Evolutionary conservation across 2,888 invertebrate genomes (phyloP).

Genomic region (Yponomeuta evonymella): DNA sequence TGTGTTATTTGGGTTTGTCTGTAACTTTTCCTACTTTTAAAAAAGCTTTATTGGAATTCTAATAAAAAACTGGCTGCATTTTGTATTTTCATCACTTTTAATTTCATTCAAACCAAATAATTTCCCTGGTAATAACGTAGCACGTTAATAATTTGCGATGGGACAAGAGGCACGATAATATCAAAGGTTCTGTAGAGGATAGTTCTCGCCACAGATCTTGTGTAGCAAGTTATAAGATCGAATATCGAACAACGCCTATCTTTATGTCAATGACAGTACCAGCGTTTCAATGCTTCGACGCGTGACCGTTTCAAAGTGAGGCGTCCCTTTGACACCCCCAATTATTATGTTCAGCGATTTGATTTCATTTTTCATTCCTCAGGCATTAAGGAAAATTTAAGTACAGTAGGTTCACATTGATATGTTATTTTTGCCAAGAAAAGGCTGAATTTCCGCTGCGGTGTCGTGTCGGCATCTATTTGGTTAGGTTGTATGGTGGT

Average conservation of each 20-base stretch:
- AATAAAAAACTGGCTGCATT: neutral
- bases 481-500: too few species aligned
- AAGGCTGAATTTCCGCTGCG: too few species aligned
- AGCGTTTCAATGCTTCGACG: constrained; percentile 27
- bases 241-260: neutral
- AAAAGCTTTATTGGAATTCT: neutral
- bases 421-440: too few species aligned
- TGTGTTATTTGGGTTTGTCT: too few species aligned
- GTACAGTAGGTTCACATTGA: too few species aligned
- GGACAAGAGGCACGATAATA: neutral
- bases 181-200: neutral
- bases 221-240: neutral
- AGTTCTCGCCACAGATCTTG: neutral
- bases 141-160: neutral
- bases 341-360: constrained; percentile 9
- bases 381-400: neutral
- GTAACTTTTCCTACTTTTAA: too few species aligned
- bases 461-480: too few species aligned
- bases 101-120: neutral
- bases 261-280: neutral
- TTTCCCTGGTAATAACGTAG: neutral
- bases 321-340: constrained; percentile 45
- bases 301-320: constrained; percentile 53
- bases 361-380: constrained; percentile 12
- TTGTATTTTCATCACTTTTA: neutral